These are phyloP conservation scores for Caenorhabditis remanei DNA, from an alignment of 1,140 invertebrate genomes.

Conservation along the genomic window DNA sequence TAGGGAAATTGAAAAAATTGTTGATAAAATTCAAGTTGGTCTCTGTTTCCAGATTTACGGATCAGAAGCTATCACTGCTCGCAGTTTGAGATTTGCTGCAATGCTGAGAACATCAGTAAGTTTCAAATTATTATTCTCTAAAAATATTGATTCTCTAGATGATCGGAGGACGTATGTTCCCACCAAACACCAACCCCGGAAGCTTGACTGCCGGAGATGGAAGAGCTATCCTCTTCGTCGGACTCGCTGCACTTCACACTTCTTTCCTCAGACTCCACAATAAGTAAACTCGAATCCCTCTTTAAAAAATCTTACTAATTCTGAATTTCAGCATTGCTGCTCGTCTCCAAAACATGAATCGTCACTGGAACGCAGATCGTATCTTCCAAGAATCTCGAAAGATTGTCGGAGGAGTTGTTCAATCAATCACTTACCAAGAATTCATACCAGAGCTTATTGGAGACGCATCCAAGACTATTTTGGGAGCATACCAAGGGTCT, in stretches of 20 bases:
- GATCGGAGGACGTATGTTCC: conserved; percentile 63
- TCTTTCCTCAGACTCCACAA: conserved; percentile 66
- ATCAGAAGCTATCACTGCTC: conserved; percentile 61
- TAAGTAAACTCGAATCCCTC: conserved; percentile 16
- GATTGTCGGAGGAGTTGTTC: conserved; percentile 87
- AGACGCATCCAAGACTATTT: conserved; percentile 32
- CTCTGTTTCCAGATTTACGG: conserved; percentile 65
- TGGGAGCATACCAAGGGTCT: conserved; percentile 12
- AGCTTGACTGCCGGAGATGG: conserved; percentile 65
- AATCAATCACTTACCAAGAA: conserved; percentile 82
- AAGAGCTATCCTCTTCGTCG: conserved; percentile 67
- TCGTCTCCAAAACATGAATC: conserved; percentile 66
- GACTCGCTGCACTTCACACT: conserved; percentile 68
- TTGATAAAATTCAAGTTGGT: too few species aligned
- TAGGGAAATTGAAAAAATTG: neutral
- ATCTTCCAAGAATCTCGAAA: conserved; percentile 83
- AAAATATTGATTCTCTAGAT: conserved; percentile 50
- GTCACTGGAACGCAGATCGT: conserved; percentile 60
- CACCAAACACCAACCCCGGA: conserved; percentile 61
- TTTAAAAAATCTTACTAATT: neutral
- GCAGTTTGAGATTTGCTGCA: conserved; percentile 55
- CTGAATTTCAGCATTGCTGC: conserved; percentile 62
- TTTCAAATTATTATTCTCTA: neutral
- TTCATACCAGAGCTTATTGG: conserved; percentile 87
- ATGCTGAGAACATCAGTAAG: conserved; percentile 63